phyloP scores from a whole-genome alignment of 2,888 invertebrate species.

The Drosophila tripunctata region DNA sequence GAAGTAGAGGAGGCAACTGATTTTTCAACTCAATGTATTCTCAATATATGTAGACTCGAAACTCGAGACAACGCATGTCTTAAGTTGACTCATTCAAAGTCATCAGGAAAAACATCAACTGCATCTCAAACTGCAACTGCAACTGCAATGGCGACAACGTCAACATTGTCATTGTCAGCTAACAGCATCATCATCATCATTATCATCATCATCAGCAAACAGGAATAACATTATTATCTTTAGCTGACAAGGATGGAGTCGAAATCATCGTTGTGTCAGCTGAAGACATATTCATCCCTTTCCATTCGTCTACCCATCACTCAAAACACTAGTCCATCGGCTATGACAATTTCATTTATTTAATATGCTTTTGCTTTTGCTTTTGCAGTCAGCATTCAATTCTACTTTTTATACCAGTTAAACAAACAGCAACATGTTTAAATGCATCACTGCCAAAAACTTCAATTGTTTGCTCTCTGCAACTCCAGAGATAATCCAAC shows the following conservation, averaged over 20 bases:
- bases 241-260: conserved; percentile 5
- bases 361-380: conserved; percentile 57
- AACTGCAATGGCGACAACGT: conserved; percentile 43
- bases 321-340: conserved; percentile 46
- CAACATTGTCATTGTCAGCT: conserved; percentile 63
- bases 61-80: conserved; percentile 11
- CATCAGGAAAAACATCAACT: conserved; percentile 54
- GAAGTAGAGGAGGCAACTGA: conserved; percentile 14
- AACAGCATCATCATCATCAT: conserved; percentile 4
- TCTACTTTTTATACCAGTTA: too few species aligned
- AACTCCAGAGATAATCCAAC: background rate
- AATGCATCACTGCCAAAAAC: conserved; percentile 3
- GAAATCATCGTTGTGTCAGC: conserved; percentile 38
- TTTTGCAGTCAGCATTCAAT: too few species aligned
- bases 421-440: conserved; percentile 5
- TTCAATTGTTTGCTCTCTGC: conserved; percentile 9
- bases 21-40: conserved; percentile 41
- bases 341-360: conserved; percentile 77
- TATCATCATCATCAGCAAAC: background rate
- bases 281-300: conserved; percentile 8
- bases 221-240: background rate
- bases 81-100: conserved; percentile 67
- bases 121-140: conserved; percentile 32
- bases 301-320: conserved; percentile 15
- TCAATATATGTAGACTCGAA: conserved; percentile 27